Evolutionary conservation across 2,797 vertebrate species (phyloP), one percentile per base, ranked within the genome.

Genomic region (Coccyzus lansbergi): DNA sequence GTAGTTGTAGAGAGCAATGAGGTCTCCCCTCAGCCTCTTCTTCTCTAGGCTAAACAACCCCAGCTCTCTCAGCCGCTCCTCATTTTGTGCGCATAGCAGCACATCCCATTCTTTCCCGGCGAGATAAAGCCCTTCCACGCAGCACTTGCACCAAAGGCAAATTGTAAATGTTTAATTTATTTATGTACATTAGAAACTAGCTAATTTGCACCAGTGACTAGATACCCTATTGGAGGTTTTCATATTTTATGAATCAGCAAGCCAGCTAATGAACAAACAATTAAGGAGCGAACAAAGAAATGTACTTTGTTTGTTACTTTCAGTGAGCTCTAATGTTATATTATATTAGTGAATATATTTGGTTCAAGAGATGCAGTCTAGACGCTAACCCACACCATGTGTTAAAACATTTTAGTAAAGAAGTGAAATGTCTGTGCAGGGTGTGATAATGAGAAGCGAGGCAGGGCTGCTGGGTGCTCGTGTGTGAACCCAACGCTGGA

Each of bases 191-290:
- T 74, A 94, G 80, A 94, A 95, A 92, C 89, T 56, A 58, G 74
- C 74, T 95, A 77, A 93, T 93, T 93, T 95, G 89, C 92, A 95
- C 87, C 40, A 88, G 85, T 86, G 83, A 90, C 93, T 91, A 83
- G 92, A 86, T 94, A 84, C 63, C 68, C 74, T 67, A 84, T 72
- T 92, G 92, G 87, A 93, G 56, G 67, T 84, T 91, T 94, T 67
- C 77, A 77, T 88, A 72, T 92, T 93, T 95, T 92, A 94, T 94
- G 93, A 95, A 95, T 84, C 92, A 86, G 92, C 86, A 64, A 93
- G 89, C 29, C 1, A 83, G 80, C 85, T 91, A 94, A 92, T 91
- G 94, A 96, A 92, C 79, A 76, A 95, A 94, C 93, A 93, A 93
- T 96, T 95, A 93, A 26, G 87, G 77, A 88, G 67, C 6, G 70